Conservation (phyloP, 2,113 vertebrate genomes). For the Bos javanicus region DNA sequence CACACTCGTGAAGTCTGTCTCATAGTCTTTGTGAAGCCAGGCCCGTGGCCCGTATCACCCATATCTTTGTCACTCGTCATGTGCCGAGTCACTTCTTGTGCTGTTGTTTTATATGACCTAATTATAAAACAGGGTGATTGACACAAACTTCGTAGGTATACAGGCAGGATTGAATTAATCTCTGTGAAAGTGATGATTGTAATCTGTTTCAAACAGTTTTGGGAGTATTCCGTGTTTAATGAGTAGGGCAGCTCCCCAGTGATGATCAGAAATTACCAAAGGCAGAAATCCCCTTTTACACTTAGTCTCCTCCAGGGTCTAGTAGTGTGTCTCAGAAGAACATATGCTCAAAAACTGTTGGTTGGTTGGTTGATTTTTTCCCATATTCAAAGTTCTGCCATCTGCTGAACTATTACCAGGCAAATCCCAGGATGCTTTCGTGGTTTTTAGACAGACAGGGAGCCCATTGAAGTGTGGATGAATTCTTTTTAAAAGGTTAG, state of each 20-base stretch:
- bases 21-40: constrained; percentile 9
- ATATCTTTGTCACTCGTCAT: not conserved
- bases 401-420: constrained; percentile 71
- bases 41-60: not conserved
- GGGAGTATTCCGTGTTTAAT: not conserved
- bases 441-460: constrained; percentile 72
- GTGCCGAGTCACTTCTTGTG: not conserved
- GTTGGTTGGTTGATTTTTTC: constrained; percentile 37
- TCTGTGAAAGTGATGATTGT: not conserved
- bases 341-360: not conserved
- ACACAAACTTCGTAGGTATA: not conserved
- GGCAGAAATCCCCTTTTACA: not conserved
- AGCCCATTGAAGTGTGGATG: constrained; percentile 50
- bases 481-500: constrained; percentile 73
- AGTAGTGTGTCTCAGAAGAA: not conserved
- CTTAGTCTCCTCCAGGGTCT: not conserved
- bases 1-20: not conserved
- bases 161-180: not conserved
- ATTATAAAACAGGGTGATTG: not conserved
- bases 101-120: not conserved
- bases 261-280: not conserved
- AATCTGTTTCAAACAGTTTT: not conserved
- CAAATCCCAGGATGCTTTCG: constrained; percentile 71
- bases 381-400: constrained; percentile 50
- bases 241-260: not conserved